These are phyloP conservation scores for Mallateleia sp. DNA, from an alignment of 2,888 invertebrate species.

Conservation along the genomic window DNA sequence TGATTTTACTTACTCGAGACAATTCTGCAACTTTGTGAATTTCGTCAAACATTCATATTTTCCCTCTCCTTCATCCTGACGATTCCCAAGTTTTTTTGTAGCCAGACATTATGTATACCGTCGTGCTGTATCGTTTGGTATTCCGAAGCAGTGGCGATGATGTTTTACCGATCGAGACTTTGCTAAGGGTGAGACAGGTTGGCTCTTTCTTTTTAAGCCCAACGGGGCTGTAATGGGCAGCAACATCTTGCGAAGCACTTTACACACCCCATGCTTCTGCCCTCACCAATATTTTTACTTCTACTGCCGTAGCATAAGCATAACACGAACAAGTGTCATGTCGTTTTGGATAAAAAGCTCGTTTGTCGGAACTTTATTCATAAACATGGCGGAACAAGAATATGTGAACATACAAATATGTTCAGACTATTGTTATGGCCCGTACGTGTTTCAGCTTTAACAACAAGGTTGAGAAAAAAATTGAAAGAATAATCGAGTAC, in stretches of 20 bases:
- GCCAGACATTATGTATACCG: slow-evolving; percentile 66
- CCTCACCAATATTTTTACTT: slow-evolving; percentile 78
- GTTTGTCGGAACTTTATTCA: slow-evolving; percentile 79
- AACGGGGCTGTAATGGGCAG: slow-evolving; percentile 87
- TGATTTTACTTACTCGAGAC: not conserved
- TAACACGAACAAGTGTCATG: slow-evolving; percentile 78
- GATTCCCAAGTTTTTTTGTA: slow-evolving; percentile 53
- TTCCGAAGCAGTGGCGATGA: slow-evolving; percentile 86
- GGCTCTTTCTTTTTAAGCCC: slow-evolving; percentile 81
- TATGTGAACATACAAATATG: slow-evolving; percentile 75
- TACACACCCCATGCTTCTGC: slow-evolving; percentile 82
- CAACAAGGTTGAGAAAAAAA: slow-evolving; percentile 52
- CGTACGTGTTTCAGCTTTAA: slow-evolving; percentile 66
- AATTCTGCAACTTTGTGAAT: slow-evolving; percentile 19
- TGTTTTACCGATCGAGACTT: slow-evolving; percentile 85
- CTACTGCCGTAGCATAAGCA: slow-evolving; percentile 74
- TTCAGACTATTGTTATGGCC: slow-evolving; percentile 74
- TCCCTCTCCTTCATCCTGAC: slow-evolving; percentile 15
- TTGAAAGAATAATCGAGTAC: slow-evolving; percentile 37
- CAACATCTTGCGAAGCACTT: slow-evolving; percentile 88
- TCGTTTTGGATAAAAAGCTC: slow-evolving; percentile 79
- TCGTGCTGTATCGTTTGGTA: slow-evolving; percentile 85
- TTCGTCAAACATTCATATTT: slow-evolving; percentile 46
- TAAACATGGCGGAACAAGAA: slow-evolving; percentile 76
- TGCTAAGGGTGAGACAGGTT: slow-evolving; percentile 71